Evolutionary conservation across 2,797 vertebrate genomes (phyloP).

Genomic region (Periparus ater): DNA sequence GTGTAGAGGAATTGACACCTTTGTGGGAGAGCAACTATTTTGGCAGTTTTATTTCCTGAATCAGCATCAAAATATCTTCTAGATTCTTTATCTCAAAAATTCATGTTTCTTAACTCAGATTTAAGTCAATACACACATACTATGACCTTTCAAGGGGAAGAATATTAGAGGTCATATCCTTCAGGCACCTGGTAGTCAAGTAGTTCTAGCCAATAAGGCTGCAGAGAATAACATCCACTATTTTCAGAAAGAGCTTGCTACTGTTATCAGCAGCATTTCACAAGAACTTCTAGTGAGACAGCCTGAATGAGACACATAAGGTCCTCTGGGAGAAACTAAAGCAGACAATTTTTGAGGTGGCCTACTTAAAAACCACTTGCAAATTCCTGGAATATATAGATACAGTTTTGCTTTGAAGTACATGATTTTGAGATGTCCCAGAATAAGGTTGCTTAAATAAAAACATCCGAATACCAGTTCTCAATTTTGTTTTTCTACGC

Average conservation of each 20-base stretch:
- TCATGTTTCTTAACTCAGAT: background rate
- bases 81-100: background rate
- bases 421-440: background rate
- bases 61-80: background rate
- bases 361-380: background rate
- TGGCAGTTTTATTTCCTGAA: background rate
- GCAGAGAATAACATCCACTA: background rate
- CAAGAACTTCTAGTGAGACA: background rate
- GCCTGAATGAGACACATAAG: background rate
- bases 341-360: background rate
- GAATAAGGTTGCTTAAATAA: background rate
- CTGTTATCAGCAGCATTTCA: background rate
- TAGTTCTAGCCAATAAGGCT: background rate
- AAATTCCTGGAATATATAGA: background rate
- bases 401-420: background rate
- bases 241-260: conserved; percentile 12
- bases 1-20: background rate
- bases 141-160: background rate
- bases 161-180: background rate
- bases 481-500: background rate
- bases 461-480: background rate
- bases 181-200: background rate
- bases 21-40: background rate
- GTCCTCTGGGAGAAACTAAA: conserved; percentile 10
- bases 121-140: background rate